These are phyloP conservation scores for Lophotriccus pileatus DNA, from an alignment of 2,797 vertebrate genomes.

Conservation along the genomic window DNA sequence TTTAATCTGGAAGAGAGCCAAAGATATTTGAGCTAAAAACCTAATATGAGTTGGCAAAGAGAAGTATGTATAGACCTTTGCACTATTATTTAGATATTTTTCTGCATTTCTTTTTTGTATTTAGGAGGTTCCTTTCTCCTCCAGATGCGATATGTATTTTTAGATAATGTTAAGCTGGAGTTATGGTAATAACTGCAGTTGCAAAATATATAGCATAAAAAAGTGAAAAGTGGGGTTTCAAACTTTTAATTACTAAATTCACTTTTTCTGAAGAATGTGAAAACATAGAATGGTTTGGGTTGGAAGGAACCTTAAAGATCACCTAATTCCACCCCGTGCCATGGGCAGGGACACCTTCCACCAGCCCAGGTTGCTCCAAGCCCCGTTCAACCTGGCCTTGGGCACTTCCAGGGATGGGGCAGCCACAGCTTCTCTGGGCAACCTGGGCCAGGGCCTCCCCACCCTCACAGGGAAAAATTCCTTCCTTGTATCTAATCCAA, in stretches of 20 bases:
- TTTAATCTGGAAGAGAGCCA: constrained; percentile 84
- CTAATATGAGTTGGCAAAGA: constrained; percentile 81
- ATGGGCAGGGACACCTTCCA: not conserved
- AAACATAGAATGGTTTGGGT: not conserved
- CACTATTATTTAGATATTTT: constrained; percentile 27
- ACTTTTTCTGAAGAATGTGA: not conserved
- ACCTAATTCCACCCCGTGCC: not conserved
- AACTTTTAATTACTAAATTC: not conserved
- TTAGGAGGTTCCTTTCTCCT: not conserved
- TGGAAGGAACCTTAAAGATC: not conserved
- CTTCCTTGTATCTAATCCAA: not conserved
- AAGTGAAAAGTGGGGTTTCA: not conserved
- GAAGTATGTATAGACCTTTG: constrained; percentile 50
- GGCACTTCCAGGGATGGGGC: not conserved
- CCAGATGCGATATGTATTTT: not conserved
- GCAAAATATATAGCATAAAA: not conserved
- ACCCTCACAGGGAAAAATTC: not conserved
- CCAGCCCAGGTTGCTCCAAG: not conserved
- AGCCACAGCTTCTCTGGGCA: not conserved
- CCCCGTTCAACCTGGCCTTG: not conserved
- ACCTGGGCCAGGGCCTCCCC: not conserved
- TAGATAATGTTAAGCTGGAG: not conserved
- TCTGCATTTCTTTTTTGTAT: not conserved
- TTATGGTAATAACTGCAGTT: not conserved
- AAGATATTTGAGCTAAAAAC: constrained; percentile 79